Evolutionary conservation across 64 coral and sea anemone species (phyloP), one percentile per base, ranked within the genome.

Genomic region (Dendrophyllia cribrosa): DNA sequence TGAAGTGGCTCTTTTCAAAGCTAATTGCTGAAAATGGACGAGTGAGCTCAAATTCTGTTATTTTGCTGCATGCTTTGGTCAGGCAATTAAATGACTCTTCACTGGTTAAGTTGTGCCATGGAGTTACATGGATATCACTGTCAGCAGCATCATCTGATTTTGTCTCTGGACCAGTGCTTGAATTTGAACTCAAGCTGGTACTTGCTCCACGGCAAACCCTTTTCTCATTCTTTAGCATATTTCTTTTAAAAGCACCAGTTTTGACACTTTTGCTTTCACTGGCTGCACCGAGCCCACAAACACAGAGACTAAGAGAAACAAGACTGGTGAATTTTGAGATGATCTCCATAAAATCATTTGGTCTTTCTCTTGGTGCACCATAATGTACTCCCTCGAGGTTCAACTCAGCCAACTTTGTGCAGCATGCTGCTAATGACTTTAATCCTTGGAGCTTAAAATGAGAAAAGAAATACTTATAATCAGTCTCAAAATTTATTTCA

Each of bases 11-110:
- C 43, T 51, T 66, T 22, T 7, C 11, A 44, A 12, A 56, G 53
- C 53, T 56, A 12, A 12, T 56, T 56, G 7, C 53, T 56, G 53
- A 56, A 22, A 43, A 67, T 21, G 58, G 10, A 51, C 43, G 44
- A 7, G 17, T 67, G 44, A 84, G 45, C 46, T 84, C 80, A 84
- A 84, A 84, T 47, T 84, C 80, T 68, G 80, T 84, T 50, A 84
- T 84, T 84, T 51, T 23, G 19, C 60, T 67, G 61, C 80, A 84
- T 13, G 19, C 20, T 68, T 68, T 48, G 5, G 80, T 51, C 60
- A 84, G 62, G 9, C 12, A 47, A 67, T 67, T 9, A 84, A 84
- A 84, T 6, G 55, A 17, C 13, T 22, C 24, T 43, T 61, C 77
- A 62, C 14, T 3, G 6, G 25, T 59, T 56, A 80, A 61, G 55